phyloP scores from a whole-genome alignment of 2,797 vertebrate species.

The Anguilla marmorata region DNA sequence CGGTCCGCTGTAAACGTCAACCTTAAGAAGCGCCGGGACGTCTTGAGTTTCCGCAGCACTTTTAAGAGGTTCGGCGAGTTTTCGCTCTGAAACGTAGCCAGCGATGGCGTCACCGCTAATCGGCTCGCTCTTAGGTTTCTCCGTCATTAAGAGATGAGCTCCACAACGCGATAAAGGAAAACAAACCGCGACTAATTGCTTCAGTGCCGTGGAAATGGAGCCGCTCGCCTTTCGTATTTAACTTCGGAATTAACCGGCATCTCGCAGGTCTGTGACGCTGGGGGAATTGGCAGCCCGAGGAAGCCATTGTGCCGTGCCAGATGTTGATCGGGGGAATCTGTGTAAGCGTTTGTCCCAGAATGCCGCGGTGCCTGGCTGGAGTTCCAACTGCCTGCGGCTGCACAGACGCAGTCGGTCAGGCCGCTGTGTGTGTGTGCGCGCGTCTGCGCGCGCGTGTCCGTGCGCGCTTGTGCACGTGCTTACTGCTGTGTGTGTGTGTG shows the following conservation, averaged over 20 bases:
- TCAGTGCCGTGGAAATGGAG: neutral
- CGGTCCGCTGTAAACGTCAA: conserved; percentile 42
- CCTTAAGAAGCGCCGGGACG: conserved; percentile 23
- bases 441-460: neutral
- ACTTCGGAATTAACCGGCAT: conserved; percentile 17
- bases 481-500: neutral
- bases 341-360: neutral
- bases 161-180: neutral
- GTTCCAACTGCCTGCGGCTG: neutral
- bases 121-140: conserved; percentile 23
- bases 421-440: neutral
- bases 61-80: conserved; percentile 22
- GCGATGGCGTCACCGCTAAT: conserved; percentile 2
- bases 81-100: neutral
- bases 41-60: conserved; percentile 17
- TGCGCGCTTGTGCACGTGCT: neutral
- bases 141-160: conserved; percentile 29
- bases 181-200: conserved; percentile 29
- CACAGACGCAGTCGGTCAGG: neutral
- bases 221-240: conserved; percentile 18
- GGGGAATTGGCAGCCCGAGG: neutral
- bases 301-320: neutral
- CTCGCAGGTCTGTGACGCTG: neutral
- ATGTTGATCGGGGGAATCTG: neutral
- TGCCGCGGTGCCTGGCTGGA: neutral